Conservation (phyloP, 2,797 vertebrate genomes). For the Chaetophractus vellerosus region DNA sequence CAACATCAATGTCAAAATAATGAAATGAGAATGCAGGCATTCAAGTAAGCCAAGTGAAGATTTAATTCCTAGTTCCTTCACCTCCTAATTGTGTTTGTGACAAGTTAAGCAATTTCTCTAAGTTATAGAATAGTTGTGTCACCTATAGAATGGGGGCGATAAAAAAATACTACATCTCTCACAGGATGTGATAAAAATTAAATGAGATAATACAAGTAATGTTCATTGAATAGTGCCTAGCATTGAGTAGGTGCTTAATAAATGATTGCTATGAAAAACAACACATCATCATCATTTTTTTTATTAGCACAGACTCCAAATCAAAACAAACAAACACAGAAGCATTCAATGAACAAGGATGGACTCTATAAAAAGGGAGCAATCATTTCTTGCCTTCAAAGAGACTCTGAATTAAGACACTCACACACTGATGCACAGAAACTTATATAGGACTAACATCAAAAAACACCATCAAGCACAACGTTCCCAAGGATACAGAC, state of each 20-base stretch:
- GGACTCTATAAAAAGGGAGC: background rate
- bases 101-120: background rate
- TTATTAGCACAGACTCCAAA: background rate
- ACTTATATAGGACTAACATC: background rate
- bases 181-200: background rate
- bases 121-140: background rate
- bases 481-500: background rate
- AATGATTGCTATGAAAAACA: background rate
- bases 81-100: background rate
- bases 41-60: constrained; percentile 10
- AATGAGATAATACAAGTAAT: background rate
- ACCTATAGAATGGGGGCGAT: background rate
- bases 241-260: background rate
- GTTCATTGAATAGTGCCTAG: background rate
- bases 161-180: background rate
- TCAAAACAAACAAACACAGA: background rate
- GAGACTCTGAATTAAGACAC: background rate
- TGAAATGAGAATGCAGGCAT: background rate
- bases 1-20: background rate
- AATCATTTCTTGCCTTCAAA: background rate
- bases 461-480: background rate
- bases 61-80: constrained; percentile 1
- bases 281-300: background rate
- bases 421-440: background rate
- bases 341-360: background rate